A percentile compares a stretch with the other conserved stretches of the same genome.
Conservation (phyloP, 2,797 vertebrate genomes). For the Melanotaenia maccullochi region DNA sequence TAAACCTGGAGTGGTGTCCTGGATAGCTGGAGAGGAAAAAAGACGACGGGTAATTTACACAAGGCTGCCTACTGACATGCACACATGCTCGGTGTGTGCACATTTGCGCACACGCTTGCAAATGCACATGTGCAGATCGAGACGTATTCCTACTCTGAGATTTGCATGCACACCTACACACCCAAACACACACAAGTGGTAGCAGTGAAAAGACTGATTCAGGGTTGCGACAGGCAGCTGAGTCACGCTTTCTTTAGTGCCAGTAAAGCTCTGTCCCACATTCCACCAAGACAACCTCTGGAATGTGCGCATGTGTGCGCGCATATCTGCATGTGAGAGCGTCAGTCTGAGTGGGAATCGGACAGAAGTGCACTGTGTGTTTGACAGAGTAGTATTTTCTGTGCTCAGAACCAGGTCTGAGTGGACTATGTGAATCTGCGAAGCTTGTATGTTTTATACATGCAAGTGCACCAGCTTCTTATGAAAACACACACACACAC, state of each 20-base stretch:
- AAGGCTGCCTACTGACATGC: constrained; percentile 62
- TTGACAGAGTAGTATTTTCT: constrained; percentile 9
- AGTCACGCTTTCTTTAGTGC: constrained; percentile 80
- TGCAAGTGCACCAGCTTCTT: not conserved
- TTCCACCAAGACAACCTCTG: constrained; percentile 81
- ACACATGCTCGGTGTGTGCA: constrained; percentile 22
- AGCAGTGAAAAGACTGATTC: constrained; percentile 48
- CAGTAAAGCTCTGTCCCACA: constrained; percentile 75
- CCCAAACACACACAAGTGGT: constrained; percentile 14
- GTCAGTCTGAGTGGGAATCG: constrained; percentile 49
- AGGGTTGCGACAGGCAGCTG: constrained; percentile 75
- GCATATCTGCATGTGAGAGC: constrained; percentile 54
- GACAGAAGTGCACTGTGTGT: constrained; percentile 18
- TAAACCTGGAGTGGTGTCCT: constrained; percentile 79
- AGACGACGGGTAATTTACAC: constrained; percentile 69
- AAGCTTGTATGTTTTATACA: not conserved
- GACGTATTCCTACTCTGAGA: constrained; percentile 12
- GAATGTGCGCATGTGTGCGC: constrained; percentile 71
- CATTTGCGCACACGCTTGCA: constrained; percentile 9
- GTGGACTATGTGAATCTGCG: not conserved
- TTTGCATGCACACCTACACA: constrained; percentile 1
- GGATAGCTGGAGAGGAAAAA: constrained; percentile 78
- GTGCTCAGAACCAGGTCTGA: constrained; percentile 11
- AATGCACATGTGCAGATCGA: not conserved
- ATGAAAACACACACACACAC: not conserved